Percentiles rank a stretch among this genome's conserved stretches.
These are phyloP conservation scores for Zoanthus sociatus DNA, from an alignment of 92 coral and sea anemone genomes.

Conservation along the genomic window DNA sequence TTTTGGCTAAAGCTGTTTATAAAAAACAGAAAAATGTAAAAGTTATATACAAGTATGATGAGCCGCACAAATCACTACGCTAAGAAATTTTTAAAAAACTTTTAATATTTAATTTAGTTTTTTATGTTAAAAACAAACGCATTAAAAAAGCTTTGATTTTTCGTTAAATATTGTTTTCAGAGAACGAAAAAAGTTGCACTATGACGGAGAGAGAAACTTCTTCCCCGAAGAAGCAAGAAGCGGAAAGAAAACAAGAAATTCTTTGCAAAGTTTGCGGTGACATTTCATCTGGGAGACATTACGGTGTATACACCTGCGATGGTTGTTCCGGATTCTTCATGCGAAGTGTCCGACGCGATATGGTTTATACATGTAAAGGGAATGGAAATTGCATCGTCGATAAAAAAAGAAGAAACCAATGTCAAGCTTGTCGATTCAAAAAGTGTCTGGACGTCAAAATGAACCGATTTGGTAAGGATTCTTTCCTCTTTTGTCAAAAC, in stretches of 20 bases:
- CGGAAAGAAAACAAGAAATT: conserved; percentile 89
- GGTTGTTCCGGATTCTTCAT: conserved; percentile 98
- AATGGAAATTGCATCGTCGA: conserved; percentile 95
- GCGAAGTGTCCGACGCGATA: conserved; percentile 97
- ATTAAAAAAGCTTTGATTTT: conserved; percentile 44
- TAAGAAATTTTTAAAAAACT: conserved; percentile 3
- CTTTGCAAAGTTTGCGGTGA: conserved; percentile 98
- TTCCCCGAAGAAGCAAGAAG: conserved; percentile 79
- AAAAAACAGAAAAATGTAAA: conserved; percentile 28
- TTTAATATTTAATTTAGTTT: conserved; percentile 28
- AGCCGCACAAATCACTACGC: conserved; percentile 6
- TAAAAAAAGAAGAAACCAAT: conserved; percentile 95
- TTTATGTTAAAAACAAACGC: conserved; percentile 8
- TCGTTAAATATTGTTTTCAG: conserved; percentile 32
- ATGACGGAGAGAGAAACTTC: conserved; percentile 69
- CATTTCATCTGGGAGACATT: conserved; percentile 96
- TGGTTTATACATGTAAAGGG: conserved; percentile 98
- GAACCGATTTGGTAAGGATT: conserved; percentile 96
- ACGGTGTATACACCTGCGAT: conserved; percentile 96
- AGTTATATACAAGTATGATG: conserved; percentile 24
- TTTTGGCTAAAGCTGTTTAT: neutral
- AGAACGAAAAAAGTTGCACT: conserved; percentile 65
- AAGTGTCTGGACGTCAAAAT: conserved; percentile 97
- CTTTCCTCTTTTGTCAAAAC: neutral
- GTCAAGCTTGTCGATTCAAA: conserved; percentile 98